Base-by-base conservation (phyloP, 2,113 vertebrate genomes). In the Dinomys branickii region DNA sequence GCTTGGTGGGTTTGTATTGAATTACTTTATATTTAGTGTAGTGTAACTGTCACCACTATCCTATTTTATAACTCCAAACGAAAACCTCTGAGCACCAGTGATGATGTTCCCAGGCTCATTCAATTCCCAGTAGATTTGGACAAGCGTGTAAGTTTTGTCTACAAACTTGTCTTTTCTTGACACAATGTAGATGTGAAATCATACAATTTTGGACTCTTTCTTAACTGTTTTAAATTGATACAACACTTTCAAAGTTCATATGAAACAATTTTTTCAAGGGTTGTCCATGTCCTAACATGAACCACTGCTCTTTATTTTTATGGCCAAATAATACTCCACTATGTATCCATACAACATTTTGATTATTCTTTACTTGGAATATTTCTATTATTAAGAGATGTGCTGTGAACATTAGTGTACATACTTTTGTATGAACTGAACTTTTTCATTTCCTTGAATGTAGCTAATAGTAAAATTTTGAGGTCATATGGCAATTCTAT, bases 91-190 rank as follows among this genome's bases (percentile, higher is more conserved):
- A 22, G 16, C 50, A 14, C 20, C n/a, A 9, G 3, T n/a, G 28
- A 12, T 67, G 13, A 17, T 17, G 50, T 0, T 33, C 30, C 3
- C 30, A 8, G 0, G 0, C 6, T 54, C 24, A 14, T 14, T 71
- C 16, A 20, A 8, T 28, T 17, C 24, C 5, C 44, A 14, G 9
- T 30, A n/a, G 22, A 0, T 44, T 33, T 69, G 73, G 28, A 19
- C 4, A 52, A 3, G 41, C 11, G 24, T 52, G 17, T 16, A 44
- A n/a, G n/a, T n/a, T 7, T 54, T 67, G 0, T 61, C 44, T 19
- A 38, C 8, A 54, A 8, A 41, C 77, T 50, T 61, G 5, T 12
- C 10, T 67, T 0, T 30, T 88, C 44, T 63, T 56, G 10, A 63
- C 24, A n/a, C 3, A 67, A 2, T 12, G 16, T 41, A 22, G 35